Evolutionary conservation across 2,113 vertebrate species (phyloP).

Genomic region (Peromyscus maniculatus): DNA sequence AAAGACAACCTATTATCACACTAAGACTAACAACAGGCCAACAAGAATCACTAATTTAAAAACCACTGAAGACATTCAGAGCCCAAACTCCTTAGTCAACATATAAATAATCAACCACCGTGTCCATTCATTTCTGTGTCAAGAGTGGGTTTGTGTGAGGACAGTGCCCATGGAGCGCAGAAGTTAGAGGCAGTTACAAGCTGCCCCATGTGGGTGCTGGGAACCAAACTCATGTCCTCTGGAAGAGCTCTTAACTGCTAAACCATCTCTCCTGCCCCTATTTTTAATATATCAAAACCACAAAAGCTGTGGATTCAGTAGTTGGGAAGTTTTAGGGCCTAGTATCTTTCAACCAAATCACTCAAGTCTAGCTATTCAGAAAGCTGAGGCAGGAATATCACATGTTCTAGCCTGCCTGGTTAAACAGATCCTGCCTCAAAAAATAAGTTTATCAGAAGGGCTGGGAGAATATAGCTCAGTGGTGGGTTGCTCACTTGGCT

Average conservation of each 20-base stretch:
- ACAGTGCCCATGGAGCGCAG: neutral
- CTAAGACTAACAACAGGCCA: conserved; percentile 44
- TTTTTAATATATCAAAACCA: neutral
- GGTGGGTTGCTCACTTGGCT: neutral
- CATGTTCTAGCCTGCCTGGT: neutral
- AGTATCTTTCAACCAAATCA: neutral
- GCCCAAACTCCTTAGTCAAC: neutral
- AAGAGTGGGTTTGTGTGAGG: neutral
- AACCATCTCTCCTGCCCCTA: neutral
- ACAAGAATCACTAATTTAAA: neutral
- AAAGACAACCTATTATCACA: conserved; percentile 35
- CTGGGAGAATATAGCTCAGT: neutral
- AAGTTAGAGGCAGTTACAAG: neutral
- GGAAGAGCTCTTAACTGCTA: neutral
- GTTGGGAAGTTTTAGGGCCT: neutral
- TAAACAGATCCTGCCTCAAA: neutral
- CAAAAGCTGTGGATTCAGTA: neutral
- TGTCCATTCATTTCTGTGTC: neutral
- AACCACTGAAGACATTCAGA: neutral
- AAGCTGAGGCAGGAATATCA: neutral
- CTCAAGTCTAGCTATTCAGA: neutral
- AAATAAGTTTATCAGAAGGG: neutral
- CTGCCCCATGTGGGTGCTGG: neutral
- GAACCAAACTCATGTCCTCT: neutral
- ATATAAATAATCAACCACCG: neutral